A percentile compares a stretch with the other conserved stretches of the same genome.
phyloP scores from a whole-genome alignment of 2,113 vertebrate genomes.

The Varanus komodoensis region DNA sequence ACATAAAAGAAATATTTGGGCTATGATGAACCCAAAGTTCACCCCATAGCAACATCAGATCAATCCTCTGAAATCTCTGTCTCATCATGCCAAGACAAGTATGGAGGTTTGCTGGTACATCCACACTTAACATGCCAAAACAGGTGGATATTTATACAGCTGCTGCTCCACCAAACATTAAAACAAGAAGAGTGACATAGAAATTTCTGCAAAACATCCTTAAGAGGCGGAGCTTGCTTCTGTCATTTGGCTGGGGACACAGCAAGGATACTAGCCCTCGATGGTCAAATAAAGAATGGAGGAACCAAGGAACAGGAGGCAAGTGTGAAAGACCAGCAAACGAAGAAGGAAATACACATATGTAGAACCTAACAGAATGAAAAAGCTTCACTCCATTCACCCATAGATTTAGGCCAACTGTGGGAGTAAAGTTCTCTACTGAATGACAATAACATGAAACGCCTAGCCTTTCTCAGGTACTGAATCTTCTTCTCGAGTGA shows the following conservation, averaged over 20 bases:
- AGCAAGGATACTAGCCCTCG: neutral
- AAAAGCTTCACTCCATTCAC: neutral
- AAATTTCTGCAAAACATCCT: neutral
- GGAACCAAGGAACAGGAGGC: neutral
- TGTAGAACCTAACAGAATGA: too few species aligned
- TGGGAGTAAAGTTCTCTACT: neutral
- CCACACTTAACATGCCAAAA: neutral
- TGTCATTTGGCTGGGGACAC: neutral
- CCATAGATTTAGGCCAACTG: neutral
- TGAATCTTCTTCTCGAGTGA: neutral
- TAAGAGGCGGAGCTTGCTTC: neutral
- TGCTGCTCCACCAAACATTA: neutral
- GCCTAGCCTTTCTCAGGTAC: slow-evolving; percentile 8
- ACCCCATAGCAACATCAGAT: neutral
- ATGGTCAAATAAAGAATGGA: neutral
- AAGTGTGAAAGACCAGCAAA: neutral
- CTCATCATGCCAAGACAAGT: neutral
- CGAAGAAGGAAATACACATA: neutral
- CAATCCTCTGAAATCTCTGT: neutral
- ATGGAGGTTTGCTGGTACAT: neutral
- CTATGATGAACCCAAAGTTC: neutral
- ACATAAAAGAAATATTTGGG: neutral
- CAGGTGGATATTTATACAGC: neutral
- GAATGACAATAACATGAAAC: neutral
- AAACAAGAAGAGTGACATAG: neutral